A percentile compares a stretch with the other conserved stretches of the same genome.
Conservation (phyloP, 2,113 vertebrate species). For the Planiliza haematocheilus region DNA sequence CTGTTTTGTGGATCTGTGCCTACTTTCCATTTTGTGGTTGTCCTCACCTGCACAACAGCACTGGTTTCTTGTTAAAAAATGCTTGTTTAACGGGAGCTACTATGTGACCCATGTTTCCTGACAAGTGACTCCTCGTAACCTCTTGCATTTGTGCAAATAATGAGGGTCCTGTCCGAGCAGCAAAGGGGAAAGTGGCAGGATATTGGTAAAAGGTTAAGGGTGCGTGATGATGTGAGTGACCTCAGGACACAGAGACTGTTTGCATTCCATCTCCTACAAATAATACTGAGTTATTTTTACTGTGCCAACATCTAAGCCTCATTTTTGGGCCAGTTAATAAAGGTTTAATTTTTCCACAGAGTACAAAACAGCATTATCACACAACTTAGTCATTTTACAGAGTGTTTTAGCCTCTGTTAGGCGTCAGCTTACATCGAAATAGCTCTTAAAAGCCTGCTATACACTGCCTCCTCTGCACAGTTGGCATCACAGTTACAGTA, state of each 20-base stretch:
- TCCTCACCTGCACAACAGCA: background rate
- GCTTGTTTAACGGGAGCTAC: background rate
- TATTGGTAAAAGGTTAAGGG: background rate
- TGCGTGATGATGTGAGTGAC: background rate
- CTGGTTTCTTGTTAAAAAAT: slow-evolving; percentile 15
- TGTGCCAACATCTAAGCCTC: too few relatives aligned
- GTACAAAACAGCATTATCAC: background rate
- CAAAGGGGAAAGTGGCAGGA: background rate
- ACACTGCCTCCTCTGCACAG: too few relatives aligned
- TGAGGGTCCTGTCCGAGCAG: background rate
- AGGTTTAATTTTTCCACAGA: too few relatives aligned
- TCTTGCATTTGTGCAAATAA: slow-evolving; percentile 32
- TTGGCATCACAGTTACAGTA: background rate
- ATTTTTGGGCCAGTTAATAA: too few relatives aligned
- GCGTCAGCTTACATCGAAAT: slow-evolving; percentile 1
- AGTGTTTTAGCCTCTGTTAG: too few relatives aligned
- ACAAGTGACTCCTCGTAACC: background rate
- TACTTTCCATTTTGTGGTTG: background rate
- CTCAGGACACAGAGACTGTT: background rate
- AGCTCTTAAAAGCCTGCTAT: background rate
- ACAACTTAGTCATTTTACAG: background rate
- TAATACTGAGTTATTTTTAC: too few relatives aligned
- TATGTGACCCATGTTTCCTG: background rate
- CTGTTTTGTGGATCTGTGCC: slow-evolving; percentile 13
- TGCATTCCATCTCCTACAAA: background rate